Conservation (phyloP, 2,888 invertebrate genomes). For the Lobophora halterata region DNA sequence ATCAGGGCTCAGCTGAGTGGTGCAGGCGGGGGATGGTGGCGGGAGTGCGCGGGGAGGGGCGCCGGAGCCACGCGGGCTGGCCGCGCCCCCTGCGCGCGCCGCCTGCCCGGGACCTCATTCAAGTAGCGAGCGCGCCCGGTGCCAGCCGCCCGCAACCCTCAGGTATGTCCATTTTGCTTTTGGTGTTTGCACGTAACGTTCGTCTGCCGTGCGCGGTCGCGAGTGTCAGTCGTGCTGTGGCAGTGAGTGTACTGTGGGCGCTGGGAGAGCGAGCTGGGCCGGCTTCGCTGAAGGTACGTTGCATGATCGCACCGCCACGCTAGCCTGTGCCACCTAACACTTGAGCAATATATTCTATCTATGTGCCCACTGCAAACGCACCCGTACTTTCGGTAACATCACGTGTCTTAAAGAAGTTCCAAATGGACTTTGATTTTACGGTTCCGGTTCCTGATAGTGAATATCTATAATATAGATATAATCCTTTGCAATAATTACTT, state of each 20-base stretch:
- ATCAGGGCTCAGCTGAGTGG: constrained; percentile 78
- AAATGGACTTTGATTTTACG: constrained; percentile 13
- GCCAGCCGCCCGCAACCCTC: constrained; percentile 78
- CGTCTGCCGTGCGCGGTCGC: constrained; percentile 65
- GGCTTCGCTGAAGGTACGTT: constrained; percentile 53
- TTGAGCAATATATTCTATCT: constrained; percentile 36
- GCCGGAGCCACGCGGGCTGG: constrained; percentile 79
- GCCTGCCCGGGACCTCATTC: constrained; percentile 76
- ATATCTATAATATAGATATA: neutral
- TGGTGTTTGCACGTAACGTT: constrained; percentile 70
- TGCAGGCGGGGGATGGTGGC: constrained; percentile 47
- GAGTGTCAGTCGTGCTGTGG: constrained; percentile 73
- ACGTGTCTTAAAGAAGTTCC: constrained; percentile 33
- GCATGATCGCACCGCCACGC: constrained; percentile 59
- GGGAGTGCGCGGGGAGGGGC: constrained; percentile 55
- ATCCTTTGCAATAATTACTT: neutral
- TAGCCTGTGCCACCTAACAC: constrained; percentile 37
- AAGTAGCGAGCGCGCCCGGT: constrained; percentile 77
- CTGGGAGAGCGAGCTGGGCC: constrained; percentile 30
- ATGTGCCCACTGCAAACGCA: constrained; percentile 40
- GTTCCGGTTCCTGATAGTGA: constrained; percentile 8
- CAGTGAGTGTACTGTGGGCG: constrained; percentile 59
- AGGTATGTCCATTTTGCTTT: constrained; percentile 79
- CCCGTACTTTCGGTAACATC: constrained; percentile 34
- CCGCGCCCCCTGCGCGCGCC: constrained; percentile 84